These are phyloP conservation scores for Nyctalus aviator DNA, from an alignment of 2,797 vertebrate genomes.

Conservation along the genomic window DNA sequence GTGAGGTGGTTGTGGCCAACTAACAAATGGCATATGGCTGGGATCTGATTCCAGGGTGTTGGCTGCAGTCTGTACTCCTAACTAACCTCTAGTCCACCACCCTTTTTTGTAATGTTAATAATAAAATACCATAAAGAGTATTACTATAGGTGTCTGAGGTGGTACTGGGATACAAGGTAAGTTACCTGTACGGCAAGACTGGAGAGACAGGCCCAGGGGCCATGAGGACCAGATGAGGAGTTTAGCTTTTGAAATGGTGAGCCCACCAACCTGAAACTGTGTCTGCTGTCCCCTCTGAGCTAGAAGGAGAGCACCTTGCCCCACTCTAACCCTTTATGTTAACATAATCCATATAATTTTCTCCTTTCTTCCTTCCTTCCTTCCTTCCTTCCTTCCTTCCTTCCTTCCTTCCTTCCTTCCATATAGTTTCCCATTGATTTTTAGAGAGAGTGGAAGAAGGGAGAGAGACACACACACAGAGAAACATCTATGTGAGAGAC, in stretches of 20 bases:
- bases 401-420: too few species aligned
- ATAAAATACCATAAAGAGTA: neutral
- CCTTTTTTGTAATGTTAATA: neutral
- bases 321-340: too few species aligned
- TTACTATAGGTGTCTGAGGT: neutral
- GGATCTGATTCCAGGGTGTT: neutral
- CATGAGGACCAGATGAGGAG: neutral
- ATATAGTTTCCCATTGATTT: too few species aligned
- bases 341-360: neutral
- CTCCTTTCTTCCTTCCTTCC: too few species aligned
- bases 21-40: neutral
- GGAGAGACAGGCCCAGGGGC: neutral
- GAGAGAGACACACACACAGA: too few species aligned
- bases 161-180: neutral
- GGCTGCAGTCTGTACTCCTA: neutral
- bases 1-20: neutral
- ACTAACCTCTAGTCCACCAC: neutral
- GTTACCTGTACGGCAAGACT: too few species aligned
- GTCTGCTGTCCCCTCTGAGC: neutral
- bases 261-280: neutral
- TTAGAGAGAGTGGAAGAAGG: too few species aligned
- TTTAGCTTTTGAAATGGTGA: neutral
- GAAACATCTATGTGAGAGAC: too few species aligned
- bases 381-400: too few species aligned
- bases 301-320: too few species aligned